A percentile compares a stretch with the other conserved stretches of the same genome.
phyloP scores from a whole-genome alignment of 2,888 invertebrate species.

The Priocnemis perturbator region DNA sequence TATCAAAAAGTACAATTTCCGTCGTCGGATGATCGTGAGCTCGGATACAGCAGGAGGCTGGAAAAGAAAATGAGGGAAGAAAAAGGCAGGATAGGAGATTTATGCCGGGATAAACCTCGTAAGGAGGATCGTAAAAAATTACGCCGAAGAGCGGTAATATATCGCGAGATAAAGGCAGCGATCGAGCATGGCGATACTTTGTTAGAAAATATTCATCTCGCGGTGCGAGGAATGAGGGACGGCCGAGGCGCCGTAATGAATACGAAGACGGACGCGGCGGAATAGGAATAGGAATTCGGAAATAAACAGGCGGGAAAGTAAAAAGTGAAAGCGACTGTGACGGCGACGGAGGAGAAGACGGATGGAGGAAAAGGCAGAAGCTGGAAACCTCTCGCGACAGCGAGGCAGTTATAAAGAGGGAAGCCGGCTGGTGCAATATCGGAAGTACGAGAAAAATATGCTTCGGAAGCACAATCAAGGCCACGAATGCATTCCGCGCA shows the following conservation, averaged over 20 bases:
- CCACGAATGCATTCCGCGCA: constrained; percentile 70
- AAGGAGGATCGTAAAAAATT: too few relatives aligned
- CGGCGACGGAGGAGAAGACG: background rate
- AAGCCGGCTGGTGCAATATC: constrained; percentile 60
- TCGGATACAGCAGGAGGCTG: background rate
- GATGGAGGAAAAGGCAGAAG: constrained; percentile 13
- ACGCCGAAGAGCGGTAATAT: too few relatives aligned
- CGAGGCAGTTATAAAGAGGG: constrained; percentile 53
- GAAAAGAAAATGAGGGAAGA: background rate
- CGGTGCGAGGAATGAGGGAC: background rate
- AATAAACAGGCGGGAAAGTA: background rate
- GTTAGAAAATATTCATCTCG: too few relatives aligned
- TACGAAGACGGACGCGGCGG: too few relatives aligned
- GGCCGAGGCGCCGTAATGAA: too few relatives aligned
- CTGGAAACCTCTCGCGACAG: constrained; percentile 25
- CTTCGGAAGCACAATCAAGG: constrained; percentile 72
- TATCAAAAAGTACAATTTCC: constrained; percentile 36
- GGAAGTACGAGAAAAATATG: constrained; percentile 69
- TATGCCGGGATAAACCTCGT: too few relatives aligned
- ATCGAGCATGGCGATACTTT: too few relatives aligned
- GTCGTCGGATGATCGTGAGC: background rate
- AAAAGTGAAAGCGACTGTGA: constrained; percentile 6
- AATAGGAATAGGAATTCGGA: too few relatives aligned
- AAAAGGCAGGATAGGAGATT: background rate
- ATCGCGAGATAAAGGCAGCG: too few relatives aligned